Conservation (phyloP, 2,113 vertebrate species). For the Pitta sordida region DNA sequence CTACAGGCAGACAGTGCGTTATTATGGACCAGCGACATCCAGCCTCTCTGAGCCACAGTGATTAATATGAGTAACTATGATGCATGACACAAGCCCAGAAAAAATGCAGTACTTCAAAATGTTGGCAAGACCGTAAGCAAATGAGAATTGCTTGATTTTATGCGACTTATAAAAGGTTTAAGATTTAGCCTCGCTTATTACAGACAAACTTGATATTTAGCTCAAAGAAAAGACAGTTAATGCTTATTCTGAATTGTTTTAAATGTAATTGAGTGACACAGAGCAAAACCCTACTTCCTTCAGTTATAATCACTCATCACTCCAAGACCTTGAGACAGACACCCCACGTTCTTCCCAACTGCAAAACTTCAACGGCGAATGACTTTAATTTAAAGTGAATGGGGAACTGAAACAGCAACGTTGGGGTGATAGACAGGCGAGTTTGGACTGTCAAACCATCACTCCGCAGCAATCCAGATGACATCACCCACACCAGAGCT, state of each 20-base stretch:
- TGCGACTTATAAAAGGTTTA: neutral
- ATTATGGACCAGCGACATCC: neutral
- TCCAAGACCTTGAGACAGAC: neutral
- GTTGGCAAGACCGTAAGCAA: neutral
- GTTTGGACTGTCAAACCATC: neutral
- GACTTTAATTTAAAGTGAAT: neutral
- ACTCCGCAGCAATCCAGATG: neutral
- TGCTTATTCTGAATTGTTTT: neutral
- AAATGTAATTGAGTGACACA: neutral
- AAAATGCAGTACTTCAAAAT: constrained; percentile 27
- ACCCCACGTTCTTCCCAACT: neutral
- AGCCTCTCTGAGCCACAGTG: neutral
- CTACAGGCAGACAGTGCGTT: neutral
- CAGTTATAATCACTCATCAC: neutral
- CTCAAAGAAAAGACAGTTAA: neutral
- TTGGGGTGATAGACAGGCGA: neutral
- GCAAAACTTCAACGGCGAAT: neutral
- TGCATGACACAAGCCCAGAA: neutral
- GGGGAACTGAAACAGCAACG: neutral
- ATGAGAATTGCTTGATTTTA: neutral
- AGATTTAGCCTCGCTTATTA: neutral
- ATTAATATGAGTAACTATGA: neutral
- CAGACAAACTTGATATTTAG: neutral
- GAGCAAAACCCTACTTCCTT: neutral
- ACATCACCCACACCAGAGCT: neutral